Conservation (phyloP, 2,888 invertebrate genomes). For the Eumacrocentrus americanus region DNA sequence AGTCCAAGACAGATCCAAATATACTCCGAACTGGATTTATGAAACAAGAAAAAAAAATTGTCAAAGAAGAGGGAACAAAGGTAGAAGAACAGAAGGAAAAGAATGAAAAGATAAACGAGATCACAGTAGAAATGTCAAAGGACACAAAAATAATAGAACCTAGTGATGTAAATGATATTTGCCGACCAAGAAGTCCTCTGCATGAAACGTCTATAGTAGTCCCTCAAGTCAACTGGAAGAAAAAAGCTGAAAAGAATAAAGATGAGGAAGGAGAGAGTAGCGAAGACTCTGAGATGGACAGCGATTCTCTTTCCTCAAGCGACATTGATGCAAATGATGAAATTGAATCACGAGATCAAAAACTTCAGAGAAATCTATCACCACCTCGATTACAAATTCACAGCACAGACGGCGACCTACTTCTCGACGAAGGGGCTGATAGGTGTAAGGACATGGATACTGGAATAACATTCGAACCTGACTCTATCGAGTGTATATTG, state of each 20-base stretch:
- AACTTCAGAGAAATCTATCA: slow-evolving; percentile 53
- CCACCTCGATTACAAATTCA: slow-evolving; percentile 78
- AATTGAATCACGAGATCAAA: neutral
- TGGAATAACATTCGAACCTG: slow-evolving; percentile 52
- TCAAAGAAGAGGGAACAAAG: slow-evolving; percentile 6
- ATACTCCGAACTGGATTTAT: slow-evolving; percentile 37
- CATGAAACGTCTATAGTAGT: slow-evolving; percentile 72
- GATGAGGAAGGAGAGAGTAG: slow-evolving; percentile 38
- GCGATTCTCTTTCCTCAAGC: slow-evolving; percentile 67
- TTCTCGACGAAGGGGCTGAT: slow-evolving; percentile 60
- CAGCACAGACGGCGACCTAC: slow-evolving; percentile 72
- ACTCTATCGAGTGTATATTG: slow-evolving; percentile 54
- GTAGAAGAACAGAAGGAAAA: slow-evolving; percentile 26
- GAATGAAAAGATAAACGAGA: slow-evolving; percentile 32
- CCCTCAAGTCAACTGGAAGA: slow-evolving; percentile 68
- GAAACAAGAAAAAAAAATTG: slow-evolving; percentile 17
- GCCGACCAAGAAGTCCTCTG: slow-evolving; percentile 67
- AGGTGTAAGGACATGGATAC: slow-evolving; percentile 41
- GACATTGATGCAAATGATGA: slow-evolving; percentile 46
- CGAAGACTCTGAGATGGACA: slow-evolving; percentile 64
- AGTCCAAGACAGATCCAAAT: slow-evolving; percentile 54
- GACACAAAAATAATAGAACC: slow-evolving; percentile 33
- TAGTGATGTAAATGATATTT: slow-evolving; percentile 51
- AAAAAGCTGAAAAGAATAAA: slow-evolving; percentile 59
- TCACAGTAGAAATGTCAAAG: slow-evolving; percentile 35